These are phyloP conservation scores for Mycalesis mineus DNA, from an alignment of 2,888 invertebrate genomes.

Conservation along the genomic window DNA sequence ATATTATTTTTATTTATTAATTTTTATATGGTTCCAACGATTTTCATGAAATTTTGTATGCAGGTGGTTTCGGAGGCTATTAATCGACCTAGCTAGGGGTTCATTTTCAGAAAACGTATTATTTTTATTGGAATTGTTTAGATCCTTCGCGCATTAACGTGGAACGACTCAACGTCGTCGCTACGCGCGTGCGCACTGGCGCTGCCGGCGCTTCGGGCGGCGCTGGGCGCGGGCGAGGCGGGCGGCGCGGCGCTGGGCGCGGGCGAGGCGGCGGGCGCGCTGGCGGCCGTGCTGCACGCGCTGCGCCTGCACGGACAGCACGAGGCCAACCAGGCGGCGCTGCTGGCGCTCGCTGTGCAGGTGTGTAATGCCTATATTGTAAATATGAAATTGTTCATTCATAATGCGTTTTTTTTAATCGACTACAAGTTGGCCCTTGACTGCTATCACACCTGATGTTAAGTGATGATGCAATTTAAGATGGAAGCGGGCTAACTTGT, in stretches of 20 bases:
- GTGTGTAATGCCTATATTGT: constrained; percentile 56
- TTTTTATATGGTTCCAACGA: no score
- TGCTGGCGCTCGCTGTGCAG: constrained; percentile 89
- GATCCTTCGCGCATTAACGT: constrained; percentile 77
- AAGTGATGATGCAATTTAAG: no score
- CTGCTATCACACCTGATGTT: no score
- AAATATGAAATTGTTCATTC: no score
- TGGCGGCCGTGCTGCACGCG: constrained; percentile 87
- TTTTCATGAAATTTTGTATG: no score
- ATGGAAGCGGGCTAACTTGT: no score
- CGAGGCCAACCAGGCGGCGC: constrained; percentile 89
- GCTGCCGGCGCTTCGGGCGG: constrained; percentile 83
- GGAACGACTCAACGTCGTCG: constrained; percentile 91
- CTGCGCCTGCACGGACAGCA: constrained; percentile 93
- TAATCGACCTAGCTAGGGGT: no score
- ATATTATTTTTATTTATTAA: no score
- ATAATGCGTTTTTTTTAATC: no score
- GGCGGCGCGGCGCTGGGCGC: constrained; percentile 45
- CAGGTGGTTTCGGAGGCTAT: no score
- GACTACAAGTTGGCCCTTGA: no score
- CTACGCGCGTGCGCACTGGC: constrained; percentile 87
- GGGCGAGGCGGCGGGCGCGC: constrained; percentile 77
- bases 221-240: constrained; percentile 69
- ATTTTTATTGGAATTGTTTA: constrained; percentile 24
- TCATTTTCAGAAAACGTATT: no score